phyloP scores from a whole-genome alignment of 2,888 invertebrate genomes.

The Acanthosepion lycidas region DNA sequence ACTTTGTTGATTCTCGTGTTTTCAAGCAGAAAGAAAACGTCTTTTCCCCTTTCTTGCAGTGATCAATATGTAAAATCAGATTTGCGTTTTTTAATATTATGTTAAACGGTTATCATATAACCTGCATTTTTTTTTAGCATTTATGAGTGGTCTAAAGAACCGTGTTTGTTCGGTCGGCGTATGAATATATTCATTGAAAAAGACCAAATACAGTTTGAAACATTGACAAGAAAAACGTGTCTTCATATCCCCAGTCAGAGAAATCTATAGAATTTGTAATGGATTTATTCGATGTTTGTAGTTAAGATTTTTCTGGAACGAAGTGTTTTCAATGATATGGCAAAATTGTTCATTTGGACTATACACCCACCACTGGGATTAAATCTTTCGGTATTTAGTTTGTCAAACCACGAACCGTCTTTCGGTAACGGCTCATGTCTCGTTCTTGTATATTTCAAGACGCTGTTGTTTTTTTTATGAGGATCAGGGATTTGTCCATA shows the following conservation, averaged over 20 bases:
- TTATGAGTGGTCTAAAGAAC: too few relatives aligned
- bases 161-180: too few relatives aligned
- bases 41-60: background rate
- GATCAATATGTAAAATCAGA: background rate
- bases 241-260: background rate
- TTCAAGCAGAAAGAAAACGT: background rate
- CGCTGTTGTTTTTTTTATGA: background rate
- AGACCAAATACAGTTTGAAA: background rate
- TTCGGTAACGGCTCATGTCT: background rate
- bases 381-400: background rate
- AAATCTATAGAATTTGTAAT: background rate
- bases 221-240: background rate
- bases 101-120: background rate
- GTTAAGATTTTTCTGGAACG: background rate
- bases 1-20: background rate
- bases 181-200: too few relatives aligned
- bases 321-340: background rate
- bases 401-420: background rate
- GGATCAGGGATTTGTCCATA: background rate
- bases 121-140: background rate
- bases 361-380: background rate
- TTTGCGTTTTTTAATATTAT: too few relatives aligned
- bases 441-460: background rate
- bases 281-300: background rate
- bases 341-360: background rate